Base-by-base conservation (phyloP, 2,113 vertebrate species). In the Amia ocellicauda region DNA sequence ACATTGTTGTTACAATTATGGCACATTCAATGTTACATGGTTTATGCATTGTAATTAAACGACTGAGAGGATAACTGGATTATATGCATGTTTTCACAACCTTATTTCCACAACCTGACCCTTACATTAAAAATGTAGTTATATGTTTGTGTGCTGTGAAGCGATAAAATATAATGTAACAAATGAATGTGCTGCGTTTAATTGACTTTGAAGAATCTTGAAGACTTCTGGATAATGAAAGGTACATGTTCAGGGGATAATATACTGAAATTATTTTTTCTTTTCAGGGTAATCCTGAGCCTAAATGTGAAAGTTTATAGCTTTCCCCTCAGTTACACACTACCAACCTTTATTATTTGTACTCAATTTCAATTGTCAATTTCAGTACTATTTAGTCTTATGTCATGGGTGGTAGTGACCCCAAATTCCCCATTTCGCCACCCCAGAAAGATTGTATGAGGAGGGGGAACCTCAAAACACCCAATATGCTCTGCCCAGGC, bases 131-230 rank as follows among this genome's bases (percentile, higher is more conserved):
- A 8, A 41, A 40, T 43, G 22, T n/a, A 23, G 40, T 42, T 53
- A 23, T n/a, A 27, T 47, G 7, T 50, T 64, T 47, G 36, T 50
- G 16, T 29, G 51, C 23, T 26, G 27, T 49, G 58, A 60, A 67
- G 45, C 16, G 45, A 16, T n/a, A 49, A 49, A 49, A 31, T 53
- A 49, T 22, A 3, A 14, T 1, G 11, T 9, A 27, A 16, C 11
- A 42, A 54, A 7, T 3, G n/a, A 3, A n/a, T n/a, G n/a, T n/a
- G n/a, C n/a, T n/a, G n/a, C n/a, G n/a, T n/a, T n/a, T n/a, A n/a
- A n/a, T n/a, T n/a, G n/a, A 1, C 42, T 41, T 47, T 56, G 51
- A 36, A 55, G 28, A 43, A 3, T 19, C 16, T 51, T 45, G 27
- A 64, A 56, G 36, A 23, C 7, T 11, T 52, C 41, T 50, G 40